Evolutionary conservation across 2,113 vertebrate genomes (phyloP), one percentile per base, ranked within the genome.

Genomic region (Perognathus longimembris): DNA sequence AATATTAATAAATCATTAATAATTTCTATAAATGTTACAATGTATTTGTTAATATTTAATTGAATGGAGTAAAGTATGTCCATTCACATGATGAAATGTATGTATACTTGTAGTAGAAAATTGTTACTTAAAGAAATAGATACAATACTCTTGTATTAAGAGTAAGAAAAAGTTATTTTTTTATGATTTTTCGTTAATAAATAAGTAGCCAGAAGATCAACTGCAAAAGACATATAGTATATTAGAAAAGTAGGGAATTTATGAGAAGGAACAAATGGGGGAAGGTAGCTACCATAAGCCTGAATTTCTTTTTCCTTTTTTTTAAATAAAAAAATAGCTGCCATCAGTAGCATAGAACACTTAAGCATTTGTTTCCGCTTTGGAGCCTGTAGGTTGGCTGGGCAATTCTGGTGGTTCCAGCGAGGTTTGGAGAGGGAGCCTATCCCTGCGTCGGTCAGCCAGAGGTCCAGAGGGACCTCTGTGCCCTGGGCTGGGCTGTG

Each of bases 391-490:
- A n/a, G n/a, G n/a, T n/a, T n/a, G n/a, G n/a, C n/a, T n/a, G n/a
- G n/a, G n/a, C n/a, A n/a, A n/a, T n/a, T n/a, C n/a, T n/a, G n/a
- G n/a, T n/a, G n/a, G n/a, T n/a, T n/a, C n/a, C n/a, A n/a, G n/a
- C n/a, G n/a, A n/a, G n/a, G n/a, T n/a, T n/a, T 45, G 45, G 45
- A 45, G 45, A 45, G 45, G 45, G 45, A 45, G 11, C 6, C 45
- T 11, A 7, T 45, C 45, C 45, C 45, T 7, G 45, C 45, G 6
- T 45, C 45, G 6, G 5, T 30, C 66, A n/a, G 40, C 36, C 28
- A 0, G 5, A 6, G 15, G 5, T 11, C 18, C 34, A 17, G 1
- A 0, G 24, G 34, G 32, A 2, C 20, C 83, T 85, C 21, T 45
- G 0, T 38, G 34, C 76, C 67, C 40, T 38, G 22, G 40, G 40